Base-by-base conservation (phyloP, 1,140 invertebrate species). In the Ctenoplectra terminalis region DNA sequence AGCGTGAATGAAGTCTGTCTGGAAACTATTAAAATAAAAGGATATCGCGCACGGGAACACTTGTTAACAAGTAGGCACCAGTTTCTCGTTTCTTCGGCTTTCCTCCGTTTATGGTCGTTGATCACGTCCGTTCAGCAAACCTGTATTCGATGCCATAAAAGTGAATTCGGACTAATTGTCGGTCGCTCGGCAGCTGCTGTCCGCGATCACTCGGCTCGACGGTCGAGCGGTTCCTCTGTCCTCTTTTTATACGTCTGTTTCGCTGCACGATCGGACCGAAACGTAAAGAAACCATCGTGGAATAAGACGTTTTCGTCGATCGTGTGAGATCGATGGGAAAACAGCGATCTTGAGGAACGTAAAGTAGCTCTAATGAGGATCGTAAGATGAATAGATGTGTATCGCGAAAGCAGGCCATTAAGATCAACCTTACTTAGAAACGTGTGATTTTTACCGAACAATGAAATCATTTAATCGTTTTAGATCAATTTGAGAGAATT, bases 101-200 rank as follows among this genome's bases (percentile, higher is more conserved):
- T 34, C 23, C 3, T 23, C 23, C 29, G 46, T 69, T 69, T 69
- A 34, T 69, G 29, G 46, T 34, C 46, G 46, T 34, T 69, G 66
- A 34, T 50, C 46, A 26, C n/a, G 61, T 43, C 6, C 13, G 37
- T n/a, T 37, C 20, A 26, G 61, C 1, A 64, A 43, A 64, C 56
- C 29, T 60, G n/a, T 43, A 64, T 1, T 79, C 76, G 75, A 85
- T 79, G 76, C 79, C 83, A 26, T 88, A 88, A 87, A 89, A 88
- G 77, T 87, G 82, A 88, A 90, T 89, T 82, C 64, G 15, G 50
- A 86, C 85, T 90, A 86, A 88, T 89, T 86, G 76, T 63, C 73
- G 43, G 66, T 54, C 83, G 85, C 64, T 84, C 43, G n/a, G 61
- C 89, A 90, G 89, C 87, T 90, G 89, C 74, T 48, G 56, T 74